Base-by-base conservation (phyloP, 2,888 invertebrate species). In the Onthophagus sagittarius region DNA sequence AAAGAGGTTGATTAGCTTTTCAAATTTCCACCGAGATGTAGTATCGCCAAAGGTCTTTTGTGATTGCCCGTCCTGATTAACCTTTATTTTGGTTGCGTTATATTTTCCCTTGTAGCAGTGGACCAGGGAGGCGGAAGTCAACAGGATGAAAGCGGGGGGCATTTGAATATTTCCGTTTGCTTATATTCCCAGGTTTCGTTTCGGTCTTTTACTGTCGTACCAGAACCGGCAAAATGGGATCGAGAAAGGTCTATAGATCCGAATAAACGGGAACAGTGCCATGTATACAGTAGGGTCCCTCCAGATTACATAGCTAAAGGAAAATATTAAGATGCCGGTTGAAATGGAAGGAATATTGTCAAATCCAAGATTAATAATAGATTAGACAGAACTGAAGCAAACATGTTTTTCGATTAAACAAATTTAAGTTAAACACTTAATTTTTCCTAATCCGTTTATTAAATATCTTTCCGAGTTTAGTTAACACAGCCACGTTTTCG, bases 11-110 rank as follows among this genome's bases (percentile, higher is more conserved):
- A 67, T 67, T 67, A 67, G 67, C 67, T 67, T 67, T 67, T 67
- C 67, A 67, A 67, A 67, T 67, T 15, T 67, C 67, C 23, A 67
- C 39, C 2, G 67, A 31, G 67, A 67, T 67, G 67, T 15, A 67
- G 32, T 67, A 67, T 67, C 67, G 67, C 31, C 67, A 67, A 67
- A 67, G 67, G 15, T n/a, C 67, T 32, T 67, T 67, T 67, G 67
- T 67, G 67, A 67, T 67, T 67, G 67, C 67, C 31, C n/a, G 67
- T n/a, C 23, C 67, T 67, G 67, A 67, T 67, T 67, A 67, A 67
- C 67, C 67, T 67, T 67, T 23, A 67, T 67, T 53, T 67, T 67
- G 67, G 31, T 7, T 67, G 23, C 23, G 23, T 31, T 67, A 23
- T 23, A 7, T 53, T 11, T 53, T 53, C 9, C 6, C 11, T 53